Base-by-base conservation (phyloP, 92 coral and sea anemone species). In the Chrysogorgia sp. region DNA sequence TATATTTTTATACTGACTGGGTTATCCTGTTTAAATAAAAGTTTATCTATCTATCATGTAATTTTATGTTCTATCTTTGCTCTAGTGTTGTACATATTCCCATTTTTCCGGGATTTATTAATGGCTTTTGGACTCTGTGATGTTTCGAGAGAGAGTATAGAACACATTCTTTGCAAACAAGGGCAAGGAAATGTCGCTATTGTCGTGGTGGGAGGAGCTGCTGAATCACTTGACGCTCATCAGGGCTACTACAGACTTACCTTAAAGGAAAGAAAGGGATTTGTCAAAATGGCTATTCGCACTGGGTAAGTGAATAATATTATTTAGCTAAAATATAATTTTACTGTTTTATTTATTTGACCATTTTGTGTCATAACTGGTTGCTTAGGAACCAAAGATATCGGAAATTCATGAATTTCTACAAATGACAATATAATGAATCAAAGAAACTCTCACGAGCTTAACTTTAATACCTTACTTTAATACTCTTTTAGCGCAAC, bases 91-190 rank as follows among this genome's bases (percentile, higher is more conserved):
- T 91, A 91, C 84, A 89, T 80, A 83, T 88, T 94, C 80, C 98
- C 98, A 48, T 82, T 94, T 49, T 91, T 82, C 72, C 78, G 98
- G 58, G 98, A 94, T 75, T 85, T 91, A 53, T 82, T 84, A 24
- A 85, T 91, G 97, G 97, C 98, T 43, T 90, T 91, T 34, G 98
- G 98, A 8, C 75, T 89, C 19, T 91, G 96, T 67, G 98, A 94
- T 71, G 98, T 94, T 17, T 94, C 98, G 17, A 84, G 75, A 55
- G 92, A 94, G 34, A 89, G 97, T 63, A 75, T 94, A 19, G 87
- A 86, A 30, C 91, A 86, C 62, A 87, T 92, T 28, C 63, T 86
- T 23, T 83, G 87, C 33, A 85, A 83, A 76, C 91, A 85, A 43
- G 97, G 97, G 19, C 81, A 83, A 14, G 98, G 98, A 2, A 94